Evolutionary conservation across 2,797 vertebrate species (phyloP), one percentile per base, ranked within the genome.

Genomic region (Cuniculus paca): DNA sequence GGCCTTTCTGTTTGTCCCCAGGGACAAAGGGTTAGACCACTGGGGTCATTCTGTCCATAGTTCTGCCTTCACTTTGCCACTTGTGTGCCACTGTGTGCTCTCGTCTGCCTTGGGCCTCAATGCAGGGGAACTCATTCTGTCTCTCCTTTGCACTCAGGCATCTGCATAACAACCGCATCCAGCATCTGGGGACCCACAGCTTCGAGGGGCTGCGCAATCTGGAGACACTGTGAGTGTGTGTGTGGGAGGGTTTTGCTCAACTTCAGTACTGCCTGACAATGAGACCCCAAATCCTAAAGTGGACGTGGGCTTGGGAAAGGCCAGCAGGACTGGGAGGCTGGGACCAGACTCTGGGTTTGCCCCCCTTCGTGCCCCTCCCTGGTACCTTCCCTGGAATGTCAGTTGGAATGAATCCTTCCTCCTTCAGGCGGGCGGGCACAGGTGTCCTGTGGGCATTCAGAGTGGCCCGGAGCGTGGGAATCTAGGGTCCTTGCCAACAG

Each of bases 151-250:
- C 96, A 77, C 97, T 75, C 98, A 99, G 99, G 94, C 99, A 99
- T 98, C 99, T 99, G 97, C 99, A 99, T 97, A 99, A 99, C 99
- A 99, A 99, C 98, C 99, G 98, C 96, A 99, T 99, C 98, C 99
- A 99, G 97, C 99, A 98, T 92, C 98, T 99, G 98, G 99, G 99
- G 81, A 98, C 98, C 89, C 99, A 99, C 26, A 99, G 99, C 98
- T 99, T 99, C 54, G 99, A 99, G 97, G 99, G 99, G 97, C 99
- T 99, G 97, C 99, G 99, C 97, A 99, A 98, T 98, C 97, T 99
- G 98, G 99, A 99, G 98, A 99, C 99, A n/a, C 98, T 99, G 99
- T 99, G 98, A 99, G 99, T 99, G 3, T 20, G 99, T 99, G 6
- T 75, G 72, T 28, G 68, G 17, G 20, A 60, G 20, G 54, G 56